Base-by-base conservation (phyloP, 2,113 vertebrate species). In the Hippocampus zosterae region DNA sequence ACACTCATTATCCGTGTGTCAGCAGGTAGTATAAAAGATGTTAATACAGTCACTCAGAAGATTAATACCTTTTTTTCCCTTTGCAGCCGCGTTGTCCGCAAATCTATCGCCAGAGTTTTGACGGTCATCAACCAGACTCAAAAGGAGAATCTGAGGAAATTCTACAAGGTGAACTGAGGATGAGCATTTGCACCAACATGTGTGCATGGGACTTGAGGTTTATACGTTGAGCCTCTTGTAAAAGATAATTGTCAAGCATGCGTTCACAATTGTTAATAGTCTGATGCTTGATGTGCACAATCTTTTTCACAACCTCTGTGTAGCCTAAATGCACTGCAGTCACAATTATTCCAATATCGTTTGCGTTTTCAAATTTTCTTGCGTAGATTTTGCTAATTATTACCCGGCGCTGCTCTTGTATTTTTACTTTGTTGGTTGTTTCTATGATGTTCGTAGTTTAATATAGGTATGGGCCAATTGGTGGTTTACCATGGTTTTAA, bases 71-170 rank as follows among this genome's bases (percentile, higher is more conserved):
- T 37, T 37, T 15, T 7, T 29, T 7, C 12, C 11, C 42, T 42
- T 68, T 67, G 1, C 85, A 99, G 97, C 79, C 95, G 96, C 0
- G 97, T 99, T 69, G 97, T 99, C 61, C 95, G 97, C 2, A 99
- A 99, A 74, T 98, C 97, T 73, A 98, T 99, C 0, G 97, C 97
- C 84, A 91, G 97, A 69, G 97, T 99, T 33, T 79, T 98, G 61
- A 99, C 96, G 1, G 97, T 99, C 37, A 98, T 99, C 88, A 99
- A 99, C 84, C 97, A 99, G 93, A 99, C 97, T 5, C 97, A 98
- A 89, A 99, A 98, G 63, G 97, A 99, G 90, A 98, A 99, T 79
- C 85, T 99, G 88, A 94, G 97, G 84, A 99, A 99, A 72, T 98
- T 98, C 81, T 98, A 98, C 84, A 99, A 98, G 92, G 97, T 96